phyloP scores from a whole-genome alignment of 2,797 vertebrate genomes.

The Acomys russatus region DNA sequence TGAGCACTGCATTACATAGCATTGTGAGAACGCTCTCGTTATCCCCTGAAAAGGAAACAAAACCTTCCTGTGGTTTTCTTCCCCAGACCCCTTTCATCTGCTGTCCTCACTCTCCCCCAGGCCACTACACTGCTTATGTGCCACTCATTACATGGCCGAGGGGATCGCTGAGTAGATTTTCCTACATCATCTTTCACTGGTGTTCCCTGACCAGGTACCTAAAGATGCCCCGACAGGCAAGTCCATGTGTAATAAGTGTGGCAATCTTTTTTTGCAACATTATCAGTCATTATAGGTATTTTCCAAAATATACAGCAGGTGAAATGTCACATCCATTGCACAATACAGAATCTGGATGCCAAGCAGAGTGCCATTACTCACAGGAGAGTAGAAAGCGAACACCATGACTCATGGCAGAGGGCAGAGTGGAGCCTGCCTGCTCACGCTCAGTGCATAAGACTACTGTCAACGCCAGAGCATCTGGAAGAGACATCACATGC shows the following conservation, averaged over 20 bases:
- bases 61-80: neutral
- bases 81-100: neutral
- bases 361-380: neutral
- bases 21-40: neutral
- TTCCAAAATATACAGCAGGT: constrained; percentile 4
- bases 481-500: neutral
- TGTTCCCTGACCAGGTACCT: neutral
- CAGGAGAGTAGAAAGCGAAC: neutral
- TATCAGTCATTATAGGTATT: neutral
- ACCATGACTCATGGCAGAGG: neutral
- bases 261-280: constrained; percentile 27
- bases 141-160: neutral
- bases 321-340: neutral
- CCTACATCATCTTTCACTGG: neutral
- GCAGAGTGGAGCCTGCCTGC: neutral
- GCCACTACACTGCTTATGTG: neutral
- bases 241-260: neutral
- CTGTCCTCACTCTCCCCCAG: neutral
- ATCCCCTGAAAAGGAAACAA: neutral
- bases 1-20: rapidly evolving
- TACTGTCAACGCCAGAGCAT: neutral
- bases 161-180: neutral
- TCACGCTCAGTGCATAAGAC: neutral
- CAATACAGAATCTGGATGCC: constrained; percentile 2
- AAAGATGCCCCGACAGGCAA: neutral